phyloP scores from a whole-genome alignment of 2,888 invertebrate genomes.

The Octodonta nipae region DNA sequence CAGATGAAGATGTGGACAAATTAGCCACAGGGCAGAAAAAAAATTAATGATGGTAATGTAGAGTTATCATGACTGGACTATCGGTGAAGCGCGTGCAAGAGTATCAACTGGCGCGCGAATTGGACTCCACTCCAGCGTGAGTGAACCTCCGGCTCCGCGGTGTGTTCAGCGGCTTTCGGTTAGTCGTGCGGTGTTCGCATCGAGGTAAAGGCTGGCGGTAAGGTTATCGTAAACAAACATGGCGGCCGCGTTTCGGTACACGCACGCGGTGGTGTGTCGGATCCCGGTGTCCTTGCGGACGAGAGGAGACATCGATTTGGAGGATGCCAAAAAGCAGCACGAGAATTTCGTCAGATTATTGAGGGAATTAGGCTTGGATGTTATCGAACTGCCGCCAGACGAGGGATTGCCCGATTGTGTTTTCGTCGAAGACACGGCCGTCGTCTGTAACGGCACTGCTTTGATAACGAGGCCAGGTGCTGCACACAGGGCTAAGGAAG shows the following conservation, averaged over 20 bases:
- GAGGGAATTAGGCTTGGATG: conserved; percentile 72
- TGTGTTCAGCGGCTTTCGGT: no score
- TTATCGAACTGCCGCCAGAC: conserved; percentile 80
- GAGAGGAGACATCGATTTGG: conserved; percentile 53
- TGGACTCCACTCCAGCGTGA: no score
- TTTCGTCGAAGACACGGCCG: conserved; percentile 80
- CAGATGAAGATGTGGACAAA: no score
- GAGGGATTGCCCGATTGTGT: conserved; percentile 71
- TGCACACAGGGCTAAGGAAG: conserved; percentile 61
- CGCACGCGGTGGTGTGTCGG: conserved; percentile 40
- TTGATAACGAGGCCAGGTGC: conserved; percentile 69
- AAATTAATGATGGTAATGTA: no score
- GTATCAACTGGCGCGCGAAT: no score
- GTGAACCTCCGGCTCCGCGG: no score
- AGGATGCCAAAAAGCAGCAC: conserved; percentile 76
- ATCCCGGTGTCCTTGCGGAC: conserved; percentile 58
- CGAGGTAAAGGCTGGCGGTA: not conserved
- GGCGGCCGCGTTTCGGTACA: conserved; percentile 33
- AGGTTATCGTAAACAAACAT: conserved; percentile 10
- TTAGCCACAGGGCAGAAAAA: no score
- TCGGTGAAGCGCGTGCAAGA: no score
- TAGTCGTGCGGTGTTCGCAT: no score
- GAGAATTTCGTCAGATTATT: conserved; percentile 70
- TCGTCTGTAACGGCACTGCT: conserved; percentile 86
- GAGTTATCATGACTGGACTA: no score